Percentiles rank a stretch among this genome's conserved stretches.
phyloP scores from a whole-genome alignment of 2,888 invertebrate genomes.

The Dastarcus helophoroides region DNA sequence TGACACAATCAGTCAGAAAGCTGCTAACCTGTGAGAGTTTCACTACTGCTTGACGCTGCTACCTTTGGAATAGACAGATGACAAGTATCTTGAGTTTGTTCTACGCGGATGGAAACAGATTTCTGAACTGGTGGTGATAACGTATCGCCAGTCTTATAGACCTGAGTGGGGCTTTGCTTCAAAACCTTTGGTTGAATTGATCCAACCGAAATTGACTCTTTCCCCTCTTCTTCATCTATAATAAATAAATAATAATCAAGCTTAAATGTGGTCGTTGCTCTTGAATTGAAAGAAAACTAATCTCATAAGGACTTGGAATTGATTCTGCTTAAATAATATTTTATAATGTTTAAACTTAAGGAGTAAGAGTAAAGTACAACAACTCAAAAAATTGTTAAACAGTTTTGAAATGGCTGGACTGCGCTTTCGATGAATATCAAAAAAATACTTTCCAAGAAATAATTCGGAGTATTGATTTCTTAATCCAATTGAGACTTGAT shows the following conservation, averaged over 20 bases:
- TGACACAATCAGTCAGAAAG: slow-evolving; percentile 2
- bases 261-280: too few species aligned
- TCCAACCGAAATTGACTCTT: slow-evolving; percentile 28
- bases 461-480: too few species aligned
- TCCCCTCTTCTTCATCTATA: slow-evolving; percentile 42
- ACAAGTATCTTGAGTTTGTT: slow-evolving; percentile 40
- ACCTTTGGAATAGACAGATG: slow-evolving; percentile 63
- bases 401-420: too few species aligned
- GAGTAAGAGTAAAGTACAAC: too few species aligned
- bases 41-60: slow-evolving; percentile 64
- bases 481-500: too few species aligned
- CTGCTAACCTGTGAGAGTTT: slow-evolving; percentile 59
- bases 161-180: slow-evolving; percentile 26
- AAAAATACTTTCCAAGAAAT: too few species aligned
- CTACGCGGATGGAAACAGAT: slow-evolving; percentile 39
- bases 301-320: too few species aligned
- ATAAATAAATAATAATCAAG: slow-evolving; percentile 4
- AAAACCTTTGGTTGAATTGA: slow-evolving; percentile 30
- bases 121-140: slow-evolving; percentile 27
- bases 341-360: too few species aligned
- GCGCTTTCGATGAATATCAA: too few species aligned
- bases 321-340: too few species aligned
- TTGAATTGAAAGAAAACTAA: too few species aligned
- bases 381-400: too few species aligned
- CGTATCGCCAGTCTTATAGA: slow-evolving; percentile 18